These are phyloP conservation scores for Smittia sp. DNA, from an alignment of 2,888 invertebrate genomes.

Conservation along the genomic window DNA sequence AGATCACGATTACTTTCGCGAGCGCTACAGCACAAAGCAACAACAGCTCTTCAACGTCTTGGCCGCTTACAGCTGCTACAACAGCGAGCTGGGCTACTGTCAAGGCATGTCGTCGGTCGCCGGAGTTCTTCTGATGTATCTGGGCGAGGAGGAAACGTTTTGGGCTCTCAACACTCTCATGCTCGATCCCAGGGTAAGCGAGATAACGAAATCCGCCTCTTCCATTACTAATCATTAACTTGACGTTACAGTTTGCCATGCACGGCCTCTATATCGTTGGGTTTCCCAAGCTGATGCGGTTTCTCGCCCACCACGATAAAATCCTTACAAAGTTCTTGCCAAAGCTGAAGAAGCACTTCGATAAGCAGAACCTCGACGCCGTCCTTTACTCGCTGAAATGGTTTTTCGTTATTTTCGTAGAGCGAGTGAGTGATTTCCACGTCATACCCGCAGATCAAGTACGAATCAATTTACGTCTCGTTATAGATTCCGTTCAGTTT, in stretches of 20 bases:
- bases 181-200: slow-evolving; percentile 67
- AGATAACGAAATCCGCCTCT: too few species aligned
- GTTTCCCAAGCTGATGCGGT: slow-evolving; percentile 94
- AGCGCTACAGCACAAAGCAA: slow-evolving; percentile 89
- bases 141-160: slow-evolving; percentile 98
- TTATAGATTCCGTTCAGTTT: slow-evolving; percentile 75
- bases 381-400: slow-evolving; percentile 97
- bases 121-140: slow-evolving; percentile 94
- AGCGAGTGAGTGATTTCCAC: slow-evolving; percentile 63
- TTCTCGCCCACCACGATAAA: slow-evolving; percentile 94
- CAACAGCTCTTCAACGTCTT: slow-evolving; percentile 90
- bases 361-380: slow-evolving; percentile 90
- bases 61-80: slow-evolving; percentile 95
- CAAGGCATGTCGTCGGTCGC: slow-evolving; percentile 99
- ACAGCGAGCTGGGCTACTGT: slow-evolving; percentile 92
- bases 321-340: slow-evolving; percentile 93
- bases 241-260: slow-evolving; percentile 74
- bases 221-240: too few species aligned
- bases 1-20: slow-evolving; percentile 84
- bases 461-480: slow-evolving; percentile 47
- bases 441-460: not conserved
- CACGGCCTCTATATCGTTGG: slow-evolving; percentile 97
- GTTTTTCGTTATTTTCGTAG: slow-evolving; percentile 99
- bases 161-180: slow-evolving; percentile 93
- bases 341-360: slow-evolving; percentile 92